Evolutionary conservation across 1,140 invertebrate species (phyloP), one percentile per base, ranked within the genome.

Genomic region (Lordiphosa collinella): DNA sequence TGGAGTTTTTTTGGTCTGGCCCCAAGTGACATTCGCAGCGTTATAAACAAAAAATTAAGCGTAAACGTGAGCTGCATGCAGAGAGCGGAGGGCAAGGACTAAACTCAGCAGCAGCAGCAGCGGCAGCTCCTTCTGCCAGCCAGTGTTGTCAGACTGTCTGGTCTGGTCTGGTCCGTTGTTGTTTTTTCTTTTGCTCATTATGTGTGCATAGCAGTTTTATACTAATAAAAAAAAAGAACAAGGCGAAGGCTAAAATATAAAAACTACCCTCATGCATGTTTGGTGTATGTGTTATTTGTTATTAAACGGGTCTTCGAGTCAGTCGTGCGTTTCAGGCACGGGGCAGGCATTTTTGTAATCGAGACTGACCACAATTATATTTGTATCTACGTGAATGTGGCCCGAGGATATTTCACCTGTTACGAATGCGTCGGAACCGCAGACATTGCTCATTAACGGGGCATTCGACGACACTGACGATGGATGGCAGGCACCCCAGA

Each of bases 21-120:
- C 55, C 64, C 75, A 55, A 79, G 75, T 79, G 75, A 62, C 75
- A 80, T 59, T 52, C 52, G 64, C 75, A 74, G 75, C 35, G 76
- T 55, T 57, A 76, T 69, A 78, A 82, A 84, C 78, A 82, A 82
- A 80, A 82, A 82, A 84, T 82, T 84, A 84, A 84, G 55, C 78
- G 59, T 63, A 76, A 68, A 82, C 76, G 76, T 82, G 76, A 61
- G 72, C 36, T 72, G 78, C 72, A 76, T 84, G 52, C 52, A 34
- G 13, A 49, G 32, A 16, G 25, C 38, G 18, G 25, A 22, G 25
- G 9, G 40, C 18, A 31, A 25, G 16, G 22, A 44, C 22, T 18
- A 12, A 44, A 22, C 13, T 11, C 41, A 44, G 22, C 7, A 9
- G 18, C 22, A 22, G 13, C 5, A 11, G 10, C 18, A 8, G 18